Base-by-base conservation (phyloP, 2,113 vertebrate genomes). In the Myrmecobius fasciatus region DNA sequence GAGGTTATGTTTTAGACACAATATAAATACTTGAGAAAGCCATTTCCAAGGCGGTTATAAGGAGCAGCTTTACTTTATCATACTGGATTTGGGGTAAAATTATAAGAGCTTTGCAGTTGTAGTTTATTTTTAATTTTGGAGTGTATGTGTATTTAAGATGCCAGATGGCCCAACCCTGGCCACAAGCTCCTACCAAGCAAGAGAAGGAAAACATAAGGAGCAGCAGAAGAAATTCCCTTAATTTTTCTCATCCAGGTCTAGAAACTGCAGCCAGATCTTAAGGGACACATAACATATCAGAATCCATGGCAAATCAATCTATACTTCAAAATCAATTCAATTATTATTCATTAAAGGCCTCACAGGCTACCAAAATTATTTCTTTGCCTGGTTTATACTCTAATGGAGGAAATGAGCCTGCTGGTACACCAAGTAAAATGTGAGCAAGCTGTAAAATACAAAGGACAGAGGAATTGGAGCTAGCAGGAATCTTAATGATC, bases 11-110 rank as follows among this genome's bases (percentile, higher is more conserved):
- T 56, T 26, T 91, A 12, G 53, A 91, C 36, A 91, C 3, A 51
- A 54, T 28, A 46, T 8, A 53, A 52, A 91, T 12, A 60, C 54
- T 67, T 11, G 25, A 95, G 14, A 67, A 83, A 83, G 46, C 51
- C 51, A 89, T 53, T 94, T 94, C 53, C 2, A 46, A 90, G 31
- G 92, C 9, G 36, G 56, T 8, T 47, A 1, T 43, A 94, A 83
- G 17, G n/a, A 83, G 67, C 20, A 7, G 67, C n/a, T 83, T 83
- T 56, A 92, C 47, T 94, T 94, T 56, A 91, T 47, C 95, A 91
- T 47, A 60, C 48, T 53, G 95, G 75, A 92, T 31, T 91, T 0
- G 7, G 67, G 43, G 12, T 1, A 47, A 9, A 91, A 92, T 25
- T 0, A 0, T 36, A 83, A 43, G 67, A 43, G 67, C 67, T 83